Base-by-base conservation (phyloP, 2,888 invertebrate species). In the Urechis unicinctus region DNA sequence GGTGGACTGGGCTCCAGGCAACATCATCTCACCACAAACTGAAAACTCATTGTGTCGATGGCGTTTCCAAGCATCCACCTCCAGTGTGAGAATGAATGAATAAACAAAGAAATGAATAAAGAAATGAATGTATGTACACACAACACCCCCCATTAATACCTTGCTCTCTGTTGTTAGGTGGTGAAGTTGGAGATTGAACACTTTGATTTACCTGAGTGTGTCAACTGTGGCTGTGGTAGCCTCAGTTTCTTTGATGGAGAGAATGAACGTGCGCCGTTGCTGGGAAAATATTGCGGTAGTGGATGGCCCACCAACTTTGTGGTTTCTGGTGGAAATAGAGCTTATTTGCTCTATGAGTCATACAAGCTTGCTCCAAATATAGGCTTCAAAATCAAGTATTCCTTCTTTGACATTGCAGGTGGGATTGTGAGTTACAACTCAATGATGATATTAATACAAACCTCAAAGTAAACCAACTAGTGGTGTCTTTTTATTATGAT, bases 321-420 rank as follows among this genome's bases (percentile, higher is more conserved):
- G 21, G 17, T 22, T 5, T n/a, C 17, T 30, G 50, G 50, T 9
- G 36, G 36, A 6, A 50, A 36, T 36, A 50, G 5, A 5, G 30
- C 50, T 5, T 5, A 4, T 5, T 5, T 22, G 13, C 17, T 21
- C 31, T 50, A 36, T 22, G 36, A 30, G 6, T n/a, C 9, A n/a
- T 50, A 50, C 36, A 6, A 22, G 21, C 36, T 50, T 21, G 50
- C 30, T 30, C 31, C 30, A 9, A 4, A 36, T 36, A n/a, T 9
- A 4, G 50, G 50, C 5, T 50, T 31, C 24, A 5, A 9, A 6
- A 36, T 50, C 30, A 50, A 50, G 36, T 50, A 21, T 36, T 22
- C 50, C 6, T 50, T 50, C 50, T 50, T 31, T 22, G 36, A 36
- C 50, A 6, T 50, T 22, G 9, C 50, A 50, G 50, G 50, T 50